Percentiles rank a stretch among this genome's conserved stretches.
These are phyloP conservation scores for Vanessa cardui DNA, from an alignment of 2,888 invertebrate species.

Conservation along the genomic window DNA sequence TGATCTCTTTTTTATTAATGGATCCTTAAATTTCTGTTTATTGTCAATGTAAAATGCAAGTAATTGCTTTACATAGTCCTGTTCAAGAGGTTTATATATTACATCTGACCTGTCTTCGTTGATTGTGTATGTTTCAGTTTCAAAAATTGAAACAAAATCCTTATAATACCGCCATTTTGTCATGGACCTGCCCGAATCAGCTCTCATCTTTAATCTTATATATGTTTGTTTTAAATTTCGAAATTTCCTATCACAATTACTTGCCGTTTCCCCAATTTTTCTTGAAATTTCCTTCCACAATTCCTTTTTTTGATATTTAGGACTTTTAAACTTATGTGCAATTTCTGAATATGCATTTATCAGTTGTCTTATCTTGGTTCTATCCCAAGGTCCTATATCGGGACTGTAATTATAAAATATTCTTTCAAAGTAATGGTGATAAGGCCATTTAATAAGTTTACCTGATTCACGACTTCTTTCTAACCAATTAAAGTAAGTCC, in stretches of 20 bases:
- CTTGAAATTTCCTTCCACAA: constrained; percentile 68
- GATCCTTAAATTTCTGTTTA: constrained; percentile 66
- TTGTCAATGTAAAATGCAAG: constrained; percentile 67
- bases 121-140: constrained; percentile 40
- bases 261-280: constrained; percentile 59
- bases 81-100: constrained; percentile 49
- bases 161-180: constrained; percentile 73
- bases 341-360: constrained; percentile 65
- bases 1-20: constrained; percentile 64
- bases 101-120: constrained; percentile 43
- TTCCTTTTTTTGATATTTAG: constrained; percentile 70
- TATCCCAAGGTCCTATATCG: constrained; percentile 61
- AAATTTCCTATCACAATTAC: constrained; percentile 71
- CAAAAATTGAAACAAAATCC: constrained; percentile 68
- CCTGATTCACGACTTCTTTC: constrained; percentile 61
- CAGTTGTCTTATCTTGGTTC: constrained; percentile 60
- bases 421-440: constrained; percentile 69
- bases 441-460: constrained; percentile 70
- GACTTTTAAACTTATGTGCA: constrained; percentile 67
- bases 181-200: constrained; percentile 53
- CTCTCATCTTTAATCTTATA: constrained; percentile 62
- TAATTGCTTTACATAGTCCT: constrained; percentile 67
- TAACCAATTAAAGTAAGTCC: constrained; percentile 68
- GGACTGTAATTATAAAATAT: constrained; percentile 71
- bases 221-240: constrained; percentile 75